These are phyloP conservation scores for Coendou prehensilis DNA, from an alignment of 2,797 vertebrate species.

Conservation along the genomic window DNA sequence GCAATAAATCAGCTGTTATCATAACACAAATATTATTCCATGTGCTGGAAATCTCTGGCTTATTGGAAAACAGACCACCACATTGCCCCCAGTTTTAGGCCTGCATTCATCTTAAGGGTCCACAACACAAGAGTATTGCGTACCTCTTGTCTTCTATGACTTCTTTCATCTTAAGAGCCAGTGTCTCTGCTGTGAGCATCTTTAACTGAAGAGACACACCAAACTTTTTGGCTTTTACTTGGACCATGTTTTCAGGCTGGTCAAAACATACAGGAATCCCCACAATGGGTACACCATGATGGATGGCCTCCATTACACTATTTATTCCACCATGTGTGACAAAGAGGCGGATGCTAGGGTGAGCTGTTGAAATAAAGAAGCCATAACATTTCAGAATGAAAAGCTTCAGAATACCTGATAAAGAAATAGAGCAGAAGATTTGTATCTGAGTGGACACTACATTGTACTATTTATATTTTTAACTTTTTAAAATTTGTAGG, in stretches of 20 bases:
- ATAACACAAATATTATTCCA: neutral
- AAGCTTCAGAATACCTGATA: neutral
- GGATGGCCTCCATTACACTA: slow-evolving; percentile 90
- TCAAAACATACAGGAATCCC: slow-evolving; percentile 90
- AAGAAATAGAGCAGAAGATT: neutral
- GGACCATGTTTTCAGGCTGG: slow-evolving; percentile 89
- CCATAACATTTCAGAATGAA: neutral
- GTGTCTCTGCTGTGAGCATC: slow-evolving; percentile 85
- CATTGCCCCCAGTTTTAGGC: fast-evolving
- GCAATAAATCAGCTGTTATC: neutral
- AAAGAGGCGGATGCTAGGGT: slow-evolving; percentile 87
- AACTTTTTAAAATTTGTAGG: too few species aligned
- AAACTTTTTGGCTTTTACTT: slow-evolving; percentile 88
- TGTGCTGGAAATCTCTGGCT: neutral
- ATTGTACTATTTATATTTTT: too few species aligned
- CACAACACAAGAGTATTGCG: neutral
- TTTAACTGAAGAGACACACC: slow-evolving; percentile 86
- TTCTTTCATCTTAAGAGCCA: slow-evolving; percentile 85
- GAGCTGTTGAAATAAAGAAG: slow-evolving; percentile 81
- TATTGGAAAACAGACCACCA: neutral
- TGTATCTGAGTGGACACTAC: too few species aligned
- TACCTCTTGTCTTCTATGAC: slow-evolving; percentile 87
- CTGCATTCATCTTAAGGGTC: neutral
- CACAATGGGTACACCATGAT: slow-evolving; percentile 89
- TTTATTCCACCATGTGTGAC: slow-evolving; percentile 91